Evolutionary conservation across 1,140 invertebrate genomes (phyloP).

Genomic region (Phocides pigmalion): DNA sequence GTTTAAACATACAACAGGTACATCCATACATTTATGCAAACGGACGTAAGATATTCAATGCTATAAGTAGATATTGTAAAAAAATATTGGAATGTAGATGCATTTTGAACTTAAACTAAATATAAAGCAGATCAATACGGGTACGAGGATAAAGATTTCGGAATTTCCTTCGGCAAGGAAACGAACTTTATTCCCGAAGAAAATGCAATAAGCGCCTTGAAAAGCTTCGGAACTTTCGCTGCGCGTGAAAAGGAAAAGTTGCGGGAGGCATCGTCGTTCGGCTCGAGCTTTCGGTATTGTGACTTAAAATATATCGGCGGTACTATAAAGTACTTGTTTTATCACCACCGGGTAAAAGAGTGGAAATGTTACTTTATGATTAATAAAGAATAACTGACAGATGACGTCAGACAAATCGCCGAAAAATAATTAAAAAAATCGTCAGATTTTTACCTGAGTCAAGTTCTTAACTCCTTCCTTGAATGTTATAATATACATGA

Average conservation of each 20-base stretch:
- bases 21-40: too few species aligned
- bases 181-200: conserved; percentile 52
- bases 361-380: not conserved
- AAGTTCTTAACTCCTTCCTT: too few species aligned
- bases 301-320: conserved; percentile 41
- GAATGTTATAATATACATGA: not conserved
- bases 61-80: too few species aligned
- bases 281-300: conserved; percentile 40
- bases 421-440: too few species aligned
- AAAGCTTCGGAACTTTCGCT: conserved; percentile 40
- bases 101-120: conserved; percentile 14
- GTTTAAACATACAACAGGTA: too few species aligned
- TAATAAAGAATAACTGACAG: too few species aligned
- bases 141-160: conserved; percentile 51
- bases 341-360: conserved; percentile 11
- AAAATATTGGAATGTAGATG: conserved; percentile 2
- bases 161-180: conserved; percentile 61
- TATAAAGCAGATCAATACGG: conserved; percentile 29
- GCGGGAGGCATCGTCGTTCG: conserved; percentile 45
- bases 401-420: too few species aligned
- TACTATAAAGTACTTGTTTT: conserved; percentile 32
- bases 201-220: conserved; percentile 38
- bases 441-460: too few species aligned
- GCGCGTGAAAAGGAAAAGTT: conserved; percentile 44
- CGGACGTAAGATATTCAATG: too few species aligned